Evolutionary conservation across 2,888 invertebrate species (phyloP).

Genomic region (Cyrtodaria siliqua): DNA sequence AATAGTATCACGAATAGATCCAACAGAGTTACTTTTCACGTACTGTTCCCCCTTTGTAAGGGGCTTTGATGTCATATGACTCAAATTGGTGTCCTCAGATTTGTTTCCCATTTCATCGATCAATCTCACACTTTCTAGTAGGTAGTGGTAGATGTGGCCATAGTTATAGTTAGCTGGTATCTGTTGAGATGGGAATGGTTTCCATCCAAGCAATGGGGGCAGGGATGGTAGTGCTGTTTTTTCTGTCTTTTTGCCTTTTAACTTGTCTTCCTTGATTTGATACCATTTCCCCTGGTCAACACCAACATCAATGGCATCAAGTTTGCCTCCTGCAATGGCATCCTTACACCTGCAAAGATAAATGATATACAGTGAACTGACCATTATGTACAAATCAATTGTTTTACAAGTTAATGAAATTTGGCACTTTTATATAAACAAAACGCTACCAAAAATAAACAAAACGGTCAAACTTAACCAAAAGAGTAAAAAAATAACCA

Average conservation of each 20-base stretch:
- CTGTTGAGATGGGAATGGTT: neutral
- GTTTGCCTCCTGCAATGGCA: neutral
- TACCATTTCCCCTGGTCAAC: slow-evolving; percentile 10
- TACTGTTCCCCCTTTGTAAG: slow-evolving; percentile 26
- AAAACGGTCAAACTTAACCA: no score
- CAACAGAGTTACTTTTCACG: slow-evolving; percentile 17
- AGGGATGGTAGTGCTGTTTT: neutral
- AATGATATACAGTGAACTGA: no score
- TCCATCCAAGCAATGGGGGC: slow-evolving; percentile 5
- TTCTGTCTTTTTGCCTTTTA: no score
- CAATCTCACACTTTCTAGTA: slow-evolving; percentile 15
- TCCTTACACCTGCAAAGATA: slow-evolving; percentile 2
- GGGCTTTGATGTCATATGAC: slow-evolving; percentile 22
- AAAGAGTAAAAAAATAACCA: no score
- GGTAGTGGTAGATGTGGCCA: slow-evolving; percentile 20
- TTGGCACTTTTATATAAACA: no score
- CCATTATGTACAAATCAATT: no score
- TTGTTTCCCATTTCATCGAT: neutral
- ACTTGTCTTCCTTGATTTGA: neutral
- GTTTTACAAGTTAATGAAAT: no score
- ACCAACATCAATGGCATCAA: neutral
- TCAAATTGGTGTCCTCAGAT: slow-evolving; percentile 7
- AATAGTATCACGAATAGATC: neutral
- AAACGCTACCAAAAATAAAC: no score
- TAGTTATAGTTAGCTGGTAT: slow-evolving; percentile 20